phyloP scores from a whole-genome alignment of 2,888 invertebrate genomes.

The Drosophila kuntzei region DNA sequence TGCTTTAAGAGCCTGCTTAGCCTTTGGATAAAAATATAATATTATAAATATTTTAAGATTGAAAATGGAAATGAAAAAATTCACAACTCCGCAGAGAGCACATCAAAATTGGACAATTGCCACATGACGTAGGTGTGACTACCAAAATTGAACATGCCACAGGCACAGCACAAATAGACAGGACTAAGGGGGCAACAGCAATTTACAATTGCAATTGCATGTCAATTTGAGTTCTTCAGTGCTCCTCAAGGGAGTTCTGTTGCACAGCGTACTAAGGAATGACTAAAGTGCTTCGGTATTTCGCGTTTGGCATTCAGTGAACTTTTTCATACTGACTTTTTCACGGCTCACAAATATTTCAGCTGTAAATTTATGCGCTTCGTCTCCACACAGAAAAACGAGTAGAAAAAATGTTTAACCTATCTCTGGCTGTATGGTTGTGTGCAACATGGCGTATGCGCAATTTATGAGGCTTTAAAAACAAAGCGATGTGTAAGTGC shows the following conservation, averaged over 20 bases:
- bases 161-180: slow-evolving; percentile 21
- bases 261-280: slow-evolving; percentile 21
- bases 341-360: slow-evolving; percentile 73
- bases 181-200: slow-evolving; percentile 27
- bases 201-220: slow-evolving; percentile 69
- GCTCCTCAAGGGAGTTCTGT: slow-evolving; percentile 5
- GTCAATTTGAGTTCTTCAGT: slow-evolving; percentile 57
- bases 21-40: slow-evolving; percentile 30
- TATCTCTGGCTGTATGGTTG: slow-evolving; percentile 17
- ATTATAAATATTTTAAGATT: slow-evolving; percentile 49
- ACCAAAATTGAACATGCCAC: slow-evolving; percentile 62
- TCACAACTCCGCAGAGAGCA: slow-evolving; percentile 38
- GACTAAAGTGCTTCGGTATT: slow-evolving; percentile 49
- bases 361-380: slow-evolving; percentile 69
- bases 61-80: background rate
- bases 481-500: slow-evolving; percentile 63
- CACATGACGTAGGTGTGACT: slow-evolving; percentile 61
- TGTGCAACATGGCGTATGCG: slow-evolving; percentile 70
- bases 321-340: slow-evolving; percentile 38
- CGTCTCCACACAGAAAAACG: slow-evolving; percentile 20
- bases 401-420: slow-evolving; percentile 25
- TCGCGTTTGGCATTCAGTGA: slow-evolving; percentile 41
- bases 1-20: slow-evolving; percentile 25
- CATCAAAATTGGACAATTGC: slow-evolving; percentile 57
- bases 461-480: slow-evolving; percentile 72